Percentiles rank a stretch among this genome's conserved stretches.
These are phyloP conservation scores for Phaetusa simplex DNA, from an alignment of 2,113 vertebrate species.

Conservation along the genomic window DNA sequence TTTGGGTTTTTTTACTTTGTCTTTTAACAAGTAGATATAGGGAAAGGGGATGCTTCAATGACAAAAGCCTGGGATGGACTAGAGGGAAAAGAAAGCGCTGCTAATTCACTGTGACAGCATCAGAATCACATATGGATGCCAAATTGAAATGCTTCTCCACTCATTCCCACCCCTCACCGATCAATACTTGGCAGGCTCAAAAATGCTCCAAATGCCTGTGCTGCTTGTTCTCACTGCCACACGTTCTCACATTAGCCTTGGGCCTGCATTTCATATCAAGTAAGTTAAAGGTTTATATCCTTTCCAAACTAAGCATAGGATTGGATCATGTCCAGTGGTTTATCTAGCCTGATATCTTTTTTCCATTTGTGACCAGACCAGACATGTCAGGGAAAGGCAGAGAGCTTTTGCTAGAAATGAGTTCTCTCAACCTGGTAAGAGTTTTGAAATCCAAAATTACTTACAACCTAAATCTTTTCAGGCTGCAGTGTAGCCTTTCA, in stretches of 20 bases:
- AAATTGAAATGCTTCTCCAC: constrained; percentile 49
- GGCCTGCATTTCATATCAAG: background rate
- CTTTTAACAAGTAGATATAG: background rate
- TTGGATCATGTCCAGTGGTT: background rate
- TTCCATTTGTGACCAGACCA: background rate
- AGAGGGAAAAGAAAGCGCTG: constrained; percentile 5
- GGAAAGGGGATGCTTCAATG: constrained; percentile 27
- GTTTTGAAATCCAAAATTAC: background rate
- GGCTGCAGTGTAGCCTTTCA: background rate
- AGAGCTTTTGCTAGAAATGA: background rate
- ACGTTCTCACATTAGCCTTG: background rate
- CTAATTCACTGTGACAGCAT: constrained; percentile 66
- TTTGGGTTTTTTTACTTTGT: background rate
- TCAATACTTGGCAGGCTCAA: constrained; percentile 46
- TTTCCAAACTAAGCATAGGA: background rate
- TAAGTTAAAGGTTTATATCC: background rate
- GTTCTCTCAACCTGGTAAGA: background rate
- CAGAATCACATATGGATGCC: constrained; percentile 19
- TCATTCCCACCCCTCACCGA: constrained; percentile 11
- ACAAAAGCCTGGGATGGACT: constrained; percentile 16
- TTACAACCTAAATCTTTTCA: background rate
- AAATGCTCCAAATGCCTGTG: background rate
- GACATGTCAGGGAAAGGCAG: background rate
- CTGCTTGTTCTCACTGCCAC: constrained; percentile 9
- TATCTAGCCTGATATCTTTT: background rate